These are phyloP conservation scores for Rhineura floridana DNA, from an alignment of 2,113 vertebrate genomes.

Conservation along the genomic window DNA sequence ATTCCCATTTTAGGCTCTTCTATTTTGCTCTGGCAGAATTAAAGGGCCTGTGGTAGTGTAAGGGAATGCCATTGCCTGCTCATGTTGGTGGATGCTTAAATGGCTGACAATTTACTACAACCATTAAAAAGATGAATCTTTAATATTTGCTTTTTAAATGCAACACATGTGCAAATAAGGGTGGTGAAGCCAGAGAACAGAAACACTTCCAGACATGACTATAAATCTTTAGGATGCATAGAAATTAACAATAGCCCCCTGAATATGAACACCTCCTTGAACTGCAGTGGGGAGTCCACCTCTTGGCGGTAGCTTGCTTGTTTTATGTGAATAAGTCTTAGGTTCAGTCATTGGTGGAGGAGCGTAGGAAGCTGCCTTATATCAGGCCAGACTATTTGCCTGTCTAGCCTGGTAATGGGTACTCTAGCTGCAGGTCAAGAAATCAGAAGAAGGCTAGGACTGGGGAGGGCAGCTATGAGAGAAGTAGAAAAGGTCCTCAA, in stretches of 20 bases:
- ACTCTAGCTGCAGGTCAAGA: too few species aligned
- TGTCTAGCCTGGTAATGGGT: too few species aligned
- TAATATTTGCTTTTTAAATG: slow-evolving; percentile 58
- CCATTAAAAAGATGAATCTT: slow-evolving; percentile 60
- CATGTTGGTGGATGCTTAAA: slow-evolving; percentile 34
- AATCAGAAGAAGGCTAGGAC: too few species aligned
- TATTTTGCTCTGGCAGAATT: slow-evolving; percentile 1
- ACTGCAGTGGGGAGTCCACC: background rate
- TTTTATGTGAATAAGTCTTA: background rate
- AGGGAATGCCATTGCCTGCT: background rate
- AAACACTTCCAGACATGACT: slow-evolving; percentile 36
- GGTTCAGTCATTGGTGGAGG: background rate
- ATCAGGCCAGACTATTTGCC: background rate
- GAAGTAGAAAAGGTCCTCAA: too few species aligned
- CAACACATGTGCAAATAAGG: slow-evolving; percentile 53
- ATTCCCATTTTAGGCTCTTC: slow-evolving; percentile 2
- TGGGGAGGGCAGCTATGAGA: too few species aligned
- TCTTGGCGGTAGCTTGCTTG: too few species aligned
- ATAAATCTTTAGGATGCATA: slow-evolving; percentile 41
- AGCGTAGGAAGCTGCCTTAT: background rate
- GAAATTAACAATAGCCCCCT: background rate
- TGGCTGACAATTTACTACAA: slow-evolving; percentile 53
- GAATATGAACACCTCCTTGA: slow-evolving; percentile 28
- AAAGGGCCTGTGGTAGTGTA: background rate
- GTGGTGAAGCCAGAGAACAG: background rate